Percentiles rank a stretch among this genome's conserved stretches.
phyloP scores from a whole-genome alignment of 2,797 vertebrate species.

The Sebastes oblongus region DNA sequence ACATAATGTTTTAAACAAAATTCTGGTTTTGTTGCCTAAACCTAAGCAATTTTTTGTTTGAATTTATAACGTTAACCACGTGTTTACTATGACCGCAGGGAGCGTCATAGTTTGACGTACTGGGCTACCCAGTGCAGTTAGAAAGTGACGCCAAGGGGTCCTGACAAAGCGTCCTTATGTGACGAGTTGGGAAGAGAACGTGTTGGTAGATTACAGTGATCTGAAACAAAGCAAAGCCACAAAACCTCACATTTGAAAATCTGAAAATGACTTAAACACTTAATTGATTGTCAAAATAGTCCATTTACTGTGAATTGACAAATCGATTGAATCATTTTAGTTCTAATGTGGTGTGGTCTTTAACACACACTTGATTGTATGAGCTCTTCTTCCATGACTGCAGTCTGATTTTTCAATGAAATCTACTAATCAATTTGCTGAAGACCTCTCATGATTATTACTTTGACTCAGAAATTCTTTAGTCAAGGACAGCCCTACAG shows the following conservation, averaged over 20 bases:
- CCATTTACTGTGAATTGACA: not conserved
- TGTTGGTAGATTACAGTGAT: not conserved
- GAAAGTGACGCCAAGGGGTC: too few relatives aligned
- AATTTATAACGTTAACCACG: too few relatives aligned
- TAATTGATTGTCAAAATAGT: not conserved
- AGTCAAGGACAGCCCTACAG: conserved; percentile 14
- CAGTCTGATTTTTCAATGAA: conserved; percentile 22
- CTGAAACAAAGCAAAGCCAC: not conserved
- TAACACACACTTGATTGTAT: conserved; percentile 3
- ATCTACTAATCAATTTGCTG: conserved; percentile 24
- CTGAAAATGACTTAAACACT: not conserved
- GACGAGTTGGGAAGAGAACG: too few relatives aligned
- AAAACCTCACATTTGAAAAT: not conserved
- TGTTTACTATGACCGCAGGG: too few relatives aligned
- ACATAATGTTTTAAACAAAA: too few relatives aligned
- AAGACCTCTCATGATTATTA: conserved; percentile 21
- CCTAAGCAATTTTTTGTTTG: too few relatives aligned
- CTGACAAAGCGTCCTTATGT: too few relatives aligned
- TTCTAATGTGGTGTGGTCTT: conserved; percentile 3
- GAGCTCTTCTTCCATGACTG: not conserved
- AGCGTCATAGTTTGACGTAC: too few relatives aligned
- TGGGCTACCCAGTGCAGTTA: too few relatives aligned
- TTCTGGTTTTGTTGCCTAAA: too few relatives aligned
- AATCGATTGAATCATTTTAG: not conserved
- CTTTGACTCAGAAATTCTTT: conserved; percentile 6